These are phyloP conservation scores for Pygoscelis adeliae DNA, from an alignment of 2,113 vertebrate species.

Conservation along the genomic window DNA sequence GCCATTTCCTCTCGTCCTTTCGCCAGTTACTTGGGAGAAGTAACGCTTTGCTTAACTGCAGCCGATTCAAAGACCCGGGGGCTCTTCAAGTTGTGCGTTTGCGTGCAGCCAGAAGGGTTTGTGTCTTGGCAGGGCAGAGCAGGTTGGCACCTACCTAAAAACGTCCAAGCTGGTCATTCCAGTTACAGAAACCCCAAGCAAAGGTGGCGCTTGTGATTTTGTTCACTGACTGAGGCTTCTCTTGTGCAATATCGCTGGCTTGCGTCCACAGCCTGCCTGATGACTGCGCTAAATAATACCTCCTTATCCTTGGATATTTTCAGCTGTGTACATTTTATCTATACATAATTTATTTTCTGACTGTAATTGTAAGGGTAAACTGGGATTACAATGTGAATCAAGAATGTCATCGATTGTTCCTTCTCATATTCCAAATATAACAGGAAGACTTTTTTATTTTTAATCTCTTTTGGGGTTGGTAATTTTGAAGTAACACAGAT, in stretches of 20 bases:
- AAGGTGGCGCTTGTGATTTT: neutral
- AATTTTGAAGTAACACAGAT: neutral
- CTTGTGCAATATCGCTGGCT: neutral
- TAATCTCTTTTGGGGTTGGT: neutral
- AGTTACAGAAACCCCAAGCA: neutral
- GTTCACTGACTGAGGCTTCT: neutral
- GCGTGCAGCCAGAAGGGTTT: neutral
- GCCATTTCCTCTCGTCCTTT: no score
- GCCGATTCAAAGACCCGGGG: neutral
- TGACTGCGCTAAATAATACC: neutral
- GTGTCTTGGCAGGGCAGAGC: neutral
- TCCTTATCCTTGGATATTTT: neutral
- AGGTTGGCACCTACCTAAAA: neutral
- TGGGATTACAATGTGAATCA: neutral
- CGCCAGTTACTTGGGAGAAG: no score
- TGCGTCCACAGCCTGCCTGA: neutral
- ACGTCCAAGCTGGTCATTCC: neutral
- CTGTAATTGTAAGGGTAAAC: neutral
- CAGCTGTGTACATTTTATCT: neutral
- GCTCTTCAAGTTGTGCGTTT: neutral
- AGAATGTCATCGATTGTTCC: neutral
- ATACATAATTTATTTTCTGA: neutral
- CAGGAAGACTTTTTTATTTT: neutral
- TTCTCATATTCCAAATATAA: neutral
- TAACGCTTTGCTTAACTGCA: neutral